phyloP scores from a whole-genome alignment of 1,140 invertebrate genomes.

The Aphaenogaster rudis region DNA sequence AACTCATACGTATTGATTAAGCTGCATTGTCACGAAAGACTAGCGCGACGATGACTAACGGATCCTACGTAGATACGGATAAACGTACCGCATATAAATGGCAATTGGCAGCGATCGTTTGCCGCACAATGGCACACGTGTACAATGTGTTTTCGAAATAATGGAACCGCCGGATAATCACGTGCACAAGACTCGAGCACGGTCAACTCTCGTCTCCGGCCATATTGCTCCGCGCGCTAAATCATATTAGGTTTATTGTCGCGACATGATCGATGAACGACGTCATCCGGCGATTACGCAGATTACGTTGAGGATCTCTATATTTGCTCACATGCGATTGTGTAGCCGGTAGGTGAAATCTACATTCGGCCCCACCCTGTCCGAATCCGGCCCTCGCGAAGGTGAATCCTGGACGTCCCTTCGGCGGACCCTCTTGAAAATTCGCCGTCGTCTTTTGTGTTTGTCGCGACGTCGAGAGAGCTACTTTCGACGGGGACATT shows the following conservation, averaged over 20 bases:
- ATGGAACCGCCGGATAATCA: constrained; percentile 39
- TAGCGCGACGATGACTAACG: constrained; percentile 21
- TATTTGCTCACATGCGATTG: constrained; percentile 73
- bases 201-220: constrained; percentile 36
- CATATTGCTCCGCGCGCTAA: constrained; percentile 63
- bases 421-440: constrained; percentile 74
- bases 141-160: constrained; percentile 60
- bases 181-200: background rate
- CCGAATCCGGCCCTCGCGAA: constrained; percentile 42
- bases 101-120: constrained; percentile 37
- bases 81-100: constrained; percentile 35
- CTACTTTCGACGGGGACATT: constrained; percentile 58
- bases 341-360: constrained; percentile 43
- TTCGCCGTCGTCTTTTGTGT: constrained; percentile 71
- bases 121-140: constrained; percentile 38
- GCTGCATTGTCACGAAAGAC: constrained; percentile 19
- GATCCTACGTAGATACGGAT: constrained; percentile 15
- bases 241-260: constrained; percentile 79
- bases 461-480: constrained; percentile 61
- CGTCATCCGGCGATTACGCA: constrained; percentile 75
- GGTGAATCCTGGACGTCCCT: constrained; percentile 60
- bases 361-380: constrained; percentile 46
- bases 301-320: constrained; percentile 75
- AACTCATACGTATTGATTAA: background rate
- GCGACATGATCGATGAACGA: constrained; percentile 76